A percentile compares a stretch with the other conserved stretches of the same genome.
Evolutionary conservation across 30 jellyfish, hydroid and myxozoan species (phyloP).

Genomic region (Clytia hemisphaerica): DNA sequence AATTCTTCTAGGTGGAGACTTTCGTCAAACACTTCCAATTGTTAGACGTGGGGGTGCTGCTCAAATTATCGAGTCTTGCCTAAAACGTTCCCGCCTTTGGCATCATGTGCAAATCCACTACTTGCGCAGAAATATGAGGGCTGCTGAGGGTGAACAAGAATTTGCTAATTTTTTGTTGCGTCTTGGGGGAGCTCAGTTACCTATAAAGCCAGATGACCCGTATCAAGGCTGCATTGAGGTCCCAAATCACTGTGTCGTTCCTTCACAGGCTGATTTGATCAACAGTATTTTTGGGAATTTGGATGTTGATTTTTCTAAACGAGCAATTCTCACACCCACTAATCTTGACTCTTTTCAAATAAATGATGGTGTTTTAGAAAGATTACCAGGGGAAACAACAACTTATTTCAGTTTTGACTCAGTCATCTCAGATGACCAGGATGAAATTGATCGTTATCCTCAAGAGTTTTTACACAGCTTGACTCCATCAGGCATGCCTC

Average conservation of each 20-base stretch:
- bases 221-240: neutral
- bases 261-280: neutral
- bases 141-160: neutral
- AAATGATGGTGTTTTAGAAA: slow-evolving; percentile 7
- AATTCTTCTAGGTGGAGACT: too few relatives aligned
- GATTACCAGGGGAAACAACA: slow-evolving; percentile 21
- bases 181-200: slow-evolving; percentile 20
- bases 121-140: slow-evolving; percentile 22
- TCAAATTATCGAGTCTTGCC: too few relatives aligned
- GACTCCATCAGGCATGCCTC: slow-evolving; percentile 52
- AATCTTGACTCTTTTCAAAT: slow-evolving; percentile 15
- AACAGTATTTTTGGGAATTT: too few relatives aligned
- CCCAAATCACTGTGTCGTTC: neutral
- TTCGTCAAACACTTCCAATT: too few relatives aligned
- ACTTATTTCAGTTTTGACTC: slow-evolving; percentile 18
- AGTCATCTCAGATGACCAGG: slow-evolving; percentile 14
- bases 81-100: too few relatives aligned
- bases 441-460: too few relatives aligned
- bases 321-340: slow-evolving; percentile 25
- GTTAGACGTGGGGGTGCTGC: too few relatives aligned
- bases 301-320: slow-evolving; percentile 15
- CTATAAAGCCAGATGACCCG: slow-evolving; percentile 8
- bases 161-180: neutral
- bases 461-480: too few relatives aligned
- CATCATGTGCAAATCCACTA: neutral